These are phyloP conservation scores for Vultur gryphus DNA, from an alignment of 2,797 vertebrate genomes.

Conservation along the genomic window DNA sequence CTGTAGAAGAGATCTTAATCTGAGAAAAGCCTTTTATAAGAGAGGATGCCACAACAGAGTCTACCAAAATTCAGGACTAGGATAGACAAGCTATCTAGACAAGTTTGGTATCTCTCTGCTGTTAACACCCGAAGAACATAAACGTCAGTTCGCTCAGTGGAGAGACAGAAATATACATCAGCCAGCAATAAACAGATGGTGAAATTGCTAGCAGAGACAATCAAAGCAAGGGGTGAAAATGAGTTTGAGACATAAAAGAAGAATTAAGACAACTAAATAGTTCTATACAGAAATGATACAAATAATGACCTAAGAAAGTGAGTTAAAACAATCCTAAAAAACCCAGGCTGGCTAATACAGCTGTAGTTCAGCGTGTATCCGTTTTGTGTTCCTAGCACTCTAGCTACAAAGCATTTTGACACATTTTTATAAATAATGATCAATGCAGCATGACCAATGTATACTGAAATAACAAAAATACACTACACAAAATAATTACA, in stretches of 20 bases:
- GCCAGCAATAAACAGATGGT: conserved; percentile 34
- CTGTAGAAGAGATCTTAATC: not conserved
- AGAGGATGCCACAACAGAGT: not conserved
- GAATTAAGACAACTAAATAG: not conserved
- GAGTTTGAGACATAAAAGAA: not conserved
- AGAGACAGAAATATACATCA: not conserved
- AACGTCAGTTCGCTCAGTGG: not conserved
- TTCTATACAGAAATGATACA: not conserved
- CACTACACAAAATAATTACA: not conserved
- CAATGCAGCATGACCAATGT: not conserved
- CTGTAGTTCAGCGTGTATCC: not conserved
- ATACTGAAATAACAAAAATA: not conserved
- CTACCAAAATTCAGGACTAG: not conserved
- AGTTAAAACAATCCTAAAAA: not conserved
- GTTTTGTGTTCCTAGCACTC: not conserved
- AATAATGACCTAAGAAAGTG: not conserved
- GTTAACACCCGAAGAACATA: not conserved
- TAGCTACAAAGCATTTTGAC: not conserved
- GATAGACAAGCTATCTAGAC: not conserved
- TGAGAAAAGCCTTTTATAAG: not conserved
- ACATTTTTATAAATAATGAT: not conserved
- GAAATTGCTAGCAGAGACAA: not conserved
- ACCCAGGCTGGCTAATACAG: not conserved
- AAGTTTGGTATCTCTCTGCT: not conserved
- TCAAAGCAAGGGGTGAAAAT: not conserved